phyloP scores from a whole-genome alignment of 2,888 invertebrate species.

The Phragmatobia fuliginosa region DNA sequence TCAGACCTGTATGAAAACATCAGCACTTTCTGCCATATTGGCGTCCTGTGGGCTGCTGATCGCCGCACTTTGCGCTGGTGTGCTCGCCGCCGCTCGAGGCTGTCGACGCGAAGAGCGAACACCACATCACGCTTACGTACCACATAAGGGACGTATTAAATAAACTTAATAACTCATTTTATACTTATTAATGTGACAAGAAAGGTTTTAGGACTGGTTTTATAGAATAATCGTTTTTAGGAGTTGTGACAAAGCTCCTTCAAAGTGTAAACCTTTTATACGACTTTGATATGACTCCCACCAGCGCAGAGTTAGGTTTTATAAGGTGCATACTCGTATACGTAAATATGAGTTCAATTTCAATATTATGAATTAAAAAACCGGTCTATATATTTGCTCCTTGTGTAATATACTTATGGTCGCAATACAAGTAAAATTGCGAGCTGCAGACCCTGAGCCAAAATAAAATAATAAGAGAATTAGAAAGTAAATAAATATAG shows the following conservation, averaged over 20 bases:
- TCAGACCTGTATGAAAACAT: slow-evolving; percentile 89
- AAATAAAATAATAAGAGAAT: not conserved
- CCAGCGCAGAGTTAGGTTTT: not conserved
- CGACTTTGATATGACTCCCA: not conserved
- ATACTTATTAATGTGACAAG: not conserved
- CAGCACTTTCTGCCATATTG: slow-evolving; percentile 89
- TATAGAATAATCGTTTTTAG: not conserved
- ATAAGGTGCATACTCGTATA: not conserved
- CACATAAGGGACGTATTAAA: slow-evolving; percentile 89
- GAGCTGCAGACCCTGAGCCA: not conserved
- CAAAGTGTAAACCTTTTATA: not conserved
- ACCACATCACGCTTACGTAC: slow-evolving; percentile 86
- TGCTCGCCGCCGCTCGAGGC: slow-evolving; percentile 92
- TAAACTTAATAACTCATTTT: slow-evolving; percentile 51
- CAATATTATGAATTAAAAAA: no score
- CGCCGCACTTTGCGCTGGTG: slow-evolving; percentile 90
- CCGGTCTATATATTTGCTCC: no score
- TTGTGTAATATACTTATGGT: no score
- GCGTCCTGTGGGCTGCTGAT: slow-evolving; percentile 90
- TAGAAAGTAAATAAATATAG: not conserved
- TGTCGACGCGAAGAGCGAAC: slow-evolving; percentile 87
- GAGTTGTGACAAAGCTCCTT: not conserved
- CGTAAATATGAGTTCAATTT: not conserved
- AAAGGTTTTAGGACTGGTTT: not conserved
- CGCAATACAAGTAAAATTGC: not conserved